phyloP scores from a whole-genome alignment of 2,888 invertebrate genomes.

The Pristionchus mayeri region DNA sequence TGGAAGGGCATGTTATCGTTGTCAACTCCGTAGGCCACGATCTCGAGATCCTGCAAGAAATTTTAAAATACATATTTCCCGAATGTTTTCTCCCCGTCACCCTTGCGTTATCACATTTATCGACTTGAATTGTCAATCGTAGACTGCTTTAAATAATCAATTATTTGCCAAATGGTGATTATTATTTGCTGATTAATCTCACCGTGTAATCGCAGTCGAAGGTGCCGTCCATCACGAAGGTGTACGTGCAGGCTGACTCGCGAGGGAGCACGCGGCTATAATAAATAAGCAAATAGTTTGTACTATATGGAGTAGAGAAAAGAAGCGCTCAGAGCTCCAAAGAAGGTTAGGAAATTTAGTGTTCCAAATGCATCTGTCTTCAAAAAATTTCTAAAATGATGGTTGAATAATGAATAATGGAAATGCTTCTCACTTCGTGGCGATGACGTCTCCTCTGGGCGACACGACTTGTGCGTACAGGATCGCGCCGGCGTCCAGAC shows the following conservation, averaged over 20 bases:
- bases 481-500: conserved; percentile 54
- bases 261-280: neutral
- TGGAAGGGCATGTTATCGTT: conserved; percentile 60
- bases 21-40: conserved; percentile 64
- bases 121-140: too few relatives aligned
- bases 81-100: neutral
- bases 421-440: neutral
- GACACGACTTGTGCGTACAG: conserved; percentile 57
- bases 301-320: too few relatives aligned
- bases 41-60: conserved; percentile 50
- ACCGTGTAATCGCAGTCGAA: conserved; percentile 38
- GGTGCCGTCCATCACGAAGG: conserved; percentile 20
- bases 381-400: too few relatives aligned
- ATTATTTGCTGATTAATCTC: neutral
- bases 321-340: too few relatives aligned
- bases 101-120: too few relatives aligned
- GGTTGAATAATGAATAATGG: too few relatives aligned
- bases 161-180: neutral
- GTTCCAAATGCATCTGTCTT: too few relatives aligned
- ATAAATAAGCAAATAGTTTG: too few relatives aligned
- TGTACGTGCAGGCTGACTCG: conserved; percentile 16
- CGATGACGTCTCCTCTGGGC: conserved; percentile 32
- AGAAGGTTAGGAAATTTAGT: too few relatives aligned
- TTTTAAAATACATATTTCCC: neutral
- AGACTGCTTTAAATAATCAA: too few relatives aligned